Percentiles rank a stretch among this genome's conserved stretches.
These are phyloP conservation scores for Diarsia rubi DNA, from an alignment of 2,888 invertebrate species.

Conservation along the genomic window DNA sequence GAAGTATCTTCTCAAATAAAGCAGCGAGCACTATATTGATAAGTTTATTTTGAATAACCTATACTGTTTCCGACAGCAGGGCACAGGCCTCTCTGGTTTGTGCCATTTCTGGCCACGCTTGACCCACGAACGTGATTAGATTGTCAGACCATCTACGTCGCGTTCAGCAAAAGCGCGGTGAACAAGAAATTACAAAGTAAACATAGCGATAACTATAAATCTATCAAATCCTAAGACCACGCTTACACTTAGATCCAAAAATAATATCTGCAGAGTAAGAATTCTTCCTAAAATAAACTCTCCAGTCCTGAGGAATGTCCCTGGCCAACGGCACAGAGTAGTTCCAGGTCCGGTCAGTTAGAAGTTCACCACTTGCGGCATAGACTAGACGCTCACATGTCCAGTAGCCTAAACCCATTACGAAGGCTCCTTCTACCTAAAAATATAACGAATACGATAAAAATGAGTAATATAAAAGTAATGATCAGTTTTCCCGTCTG, in stretches of 20 bases:
- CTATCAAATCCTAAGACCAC: slow-evolving; percentile 66
- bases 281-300: slow-evolving; percentile 92
- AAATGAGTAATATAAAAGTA: background rate
- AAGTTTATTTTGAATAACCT: no score
- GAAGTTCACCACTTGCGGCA: slow-evolving; percentile 92
- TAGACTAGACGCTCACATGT: slow-evolving; percentile 93
- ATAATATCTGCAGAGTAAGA: slow-evolving; percentile 91
- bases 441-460: no score
- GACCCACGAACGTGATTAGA: no score
- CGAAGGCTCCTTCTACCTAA: slow-evolving; percentile 93
- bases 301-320: slow-evolving; percentile 94
- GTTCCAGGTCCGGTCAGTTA: slow-evolving; percentile 95
- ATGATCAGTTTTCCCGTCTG: background rate
- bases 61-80: no score
- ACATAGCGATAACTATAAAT: background rate
- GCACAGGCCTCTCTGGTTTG: no score
- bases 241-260: slow-evolving; percentile 92
- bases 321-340: slow-evolving; percentile 94
- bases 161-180: no score
- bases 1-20: background rate
- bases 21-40: background rate
- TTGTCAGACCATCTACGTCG: no score
- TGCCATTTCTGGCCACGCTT: no score
- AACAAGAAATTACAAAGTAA: background rate
- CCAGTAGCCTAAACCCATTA: slow-evolving; percentile 94